phyloP scores from a whole-genome alignment of 2,888 invertebrate genomes.

The Tipula vernalis region DNA sequence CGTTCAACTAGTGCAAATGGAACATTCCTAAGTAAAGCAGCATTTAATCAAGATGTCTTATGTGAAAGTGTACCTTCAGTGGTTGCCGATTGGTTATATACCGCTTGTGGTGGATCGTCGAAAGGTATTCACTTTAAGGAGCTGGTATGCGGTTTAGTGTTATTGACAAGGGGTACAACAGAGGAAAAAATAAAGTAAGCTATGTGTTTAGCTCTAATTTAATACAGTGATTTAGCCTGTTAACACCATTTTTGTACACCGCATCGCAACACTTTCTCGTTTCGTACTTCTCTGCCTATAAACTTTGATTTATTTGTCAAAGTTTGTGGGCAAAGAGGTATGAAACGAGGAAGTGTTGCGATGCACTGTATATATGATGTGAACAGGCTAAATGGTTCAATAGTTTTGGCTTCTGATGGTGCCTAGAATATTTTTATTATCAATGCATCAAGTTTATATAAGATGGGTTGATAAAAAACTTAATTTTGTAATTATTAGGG shows the following conservation, averaged over 20 bases:
- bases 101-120: conserved; percentile 71
- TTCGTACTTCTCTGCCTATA: too few species aligned
- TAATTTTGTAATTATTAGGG: background rate
- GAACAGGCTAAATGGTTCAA: too few species aligned
- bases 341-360: too few species aligned
- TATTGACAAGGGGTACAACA: conserved; percentile 69
- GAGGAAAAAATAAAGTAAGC: conserved; percentile 72
- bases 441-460: background rate
- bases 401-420: background rate
- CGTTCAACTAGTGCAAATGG: conserved; percentile 61
- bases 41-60: conserved; percentile 73
- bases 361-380: too few species aligned
- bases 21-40: conserved; percentile 54
- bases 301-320: too few species aligned
- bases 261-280: too few species aligned
- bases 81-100: conserved; percentile 71
- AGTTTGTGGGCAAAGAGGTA: too few species aligned
- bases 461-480: background rate
- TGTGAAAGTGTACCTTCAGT: conserved; percentile 74
- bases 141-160: conserved; percentile 70
- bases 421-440: background rate
- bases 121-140: conserved; percentile 75
- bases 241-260: too few species aligned
- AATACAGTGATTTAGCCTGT: background rate
- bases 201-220: background rate